Percentiles rank a stretch among this genome's conserved stretches.
Conservation (phyloP, 2,113 vertebrate genomes). For the Solea solea region DNA sequence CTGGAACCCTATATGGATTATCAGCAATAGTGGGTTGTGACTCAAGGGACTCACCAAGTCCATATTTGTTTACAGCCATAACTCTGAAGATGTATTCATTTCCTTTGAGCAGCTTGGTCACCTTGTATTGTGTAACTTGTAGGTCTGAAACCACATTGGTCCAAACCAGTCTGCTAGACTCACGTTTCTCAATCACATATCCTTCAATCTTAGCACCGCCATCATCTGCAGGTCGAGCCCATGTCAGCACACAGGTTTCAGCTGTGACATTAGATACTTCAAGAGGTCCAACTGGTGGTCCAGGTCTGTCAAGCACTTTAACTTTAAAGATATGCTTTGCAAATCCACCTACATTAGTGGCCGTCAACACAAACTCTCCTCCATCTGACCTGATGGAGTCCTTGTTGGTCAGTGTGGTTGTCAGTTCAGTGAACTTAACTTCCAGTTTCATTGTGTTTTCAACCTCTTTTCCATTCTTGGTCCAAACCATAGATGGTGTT, state of each 20-base stretch:
- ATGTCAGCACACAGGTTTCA: slow-evolving; percentile 92
- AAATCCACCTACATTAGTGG: slow-evolving; percentile 95
- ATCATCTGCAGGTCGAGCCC: slow-evolving; percentile 92
- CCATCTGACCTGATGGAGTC: slow-evolving; percentile 93
- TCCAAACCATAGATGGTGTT: slow-evolving; percentile 93
- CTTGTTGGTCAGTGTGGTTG: slow-evolving; percentile 89
- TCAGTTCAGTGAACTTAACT: slow-evolving; percentile 90
- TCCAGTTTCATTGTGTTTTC: slow-evolving; percentile 92
- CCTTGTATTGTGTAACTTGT: slow-evolving; percentile 88
- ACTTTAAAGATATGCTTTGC: slow-evolving; percentile 96
- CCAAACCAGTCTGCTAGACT: slow-evolving; percentile 97
- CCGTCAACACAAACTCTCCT: slow-evolving; percentile 92
- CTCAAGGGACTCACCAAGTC: slow-evolving; percentile 92
- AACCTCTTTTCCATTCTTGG: slow-evolving; percentile 94
- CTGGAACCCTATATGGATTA: slow-evolving; percentile 90
- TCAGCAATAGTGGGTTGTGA: slow-evolving; percentile 90
- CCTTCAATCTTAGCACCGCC: slow-evolving; percentile 94
- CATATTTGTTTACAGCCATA: slow-evolving; percentile 98
- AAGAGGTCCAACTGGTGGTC: slow-evolving; percentile 92
- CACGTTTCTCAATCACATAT: slow-evolving; percentile 95
- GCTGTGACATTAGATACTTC: slow-evolving; percentile 88
- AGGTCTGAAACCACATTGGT: slow-evolving; percentile 90
- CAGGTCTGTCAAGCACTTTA: slow-evolving; percentile 96
- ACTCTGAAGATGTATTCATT: slow-evolving; percentile 98
- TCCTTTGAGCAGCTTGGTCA: slow-evolving; percentile 94